phyloP scores from a whole-genome alignment of 2,113 vertebrate genomes.

The Myrmecophaga tridactyla region DNA sequence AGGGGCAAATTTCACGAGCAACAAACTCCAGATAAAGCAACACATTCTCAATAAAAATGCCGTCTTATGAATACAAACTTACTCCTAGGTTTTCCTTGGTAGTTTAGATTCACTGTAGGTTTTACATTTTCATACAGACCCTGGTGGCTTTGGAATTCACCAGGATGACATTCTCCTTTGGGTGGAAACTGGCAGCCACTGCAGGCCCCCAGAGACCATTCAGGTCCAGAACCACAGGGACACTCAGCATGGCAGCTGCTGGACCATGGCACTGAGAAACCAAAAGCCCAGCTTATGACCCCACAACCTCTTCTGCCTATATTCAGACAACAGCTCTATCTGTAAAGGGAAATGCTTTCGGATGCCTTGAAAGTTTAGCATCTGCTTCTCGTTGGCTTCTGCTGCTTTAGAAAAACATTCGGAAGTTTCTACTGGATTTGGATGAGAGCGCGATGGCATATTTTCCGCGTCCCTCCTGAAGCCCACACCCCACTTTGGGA shows the following conservation, averaged over 20 bases:
- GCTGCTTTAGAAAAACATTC: slow-evolving; percentile 66
- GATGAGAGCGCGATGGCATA: slow-evolving; percentile 80
- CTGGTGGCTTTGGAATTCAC: neutral
- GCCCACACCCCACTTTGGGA: slow-evolving; percentile 83
- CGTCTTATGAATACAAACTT: slow-evolving; percentile 1
- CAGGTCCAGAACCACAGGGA: neutral
- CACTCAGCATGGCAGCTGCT: rapidly evolving
- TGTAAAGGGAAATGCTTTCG: slow-evolving; percentile 47
- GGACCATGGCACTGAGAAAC: neutral
- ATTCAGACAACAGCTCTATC: neutral
- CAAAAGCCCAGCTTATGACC: slow-evolving; percentile 18
- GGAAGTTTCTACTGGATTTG: slow-evolving; percentile 83
- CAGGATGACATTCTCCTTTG: neutral
- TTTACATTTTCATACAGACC: neutral
- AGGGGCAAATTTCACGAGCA: slow-evolving; percentile 5
- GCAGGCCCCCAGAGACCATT: neutral
- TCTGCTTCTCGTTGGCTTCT: slow-evolving; percentile 80
- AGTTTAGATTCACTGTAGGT: neutral
- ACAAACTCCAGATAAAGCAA: slow-evolving; percentile 10
- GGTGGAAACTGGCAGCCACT: neutral
- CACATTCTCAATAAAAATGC: rapidly evolving
- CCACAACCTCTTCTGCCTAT: neutral
- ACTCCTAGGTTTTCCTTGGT: neutral
- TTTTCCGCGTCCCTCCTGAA: slow-evolving; percentile 82
- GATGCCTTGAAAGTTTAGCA: slow-evolving; percentile 67